A percentile compares a stretch with the other conserved stretches of the same genome.
Conservation (phyloP, 2,113 vertebrate genomes). For the Hypomesus transpacificus region DNA sequence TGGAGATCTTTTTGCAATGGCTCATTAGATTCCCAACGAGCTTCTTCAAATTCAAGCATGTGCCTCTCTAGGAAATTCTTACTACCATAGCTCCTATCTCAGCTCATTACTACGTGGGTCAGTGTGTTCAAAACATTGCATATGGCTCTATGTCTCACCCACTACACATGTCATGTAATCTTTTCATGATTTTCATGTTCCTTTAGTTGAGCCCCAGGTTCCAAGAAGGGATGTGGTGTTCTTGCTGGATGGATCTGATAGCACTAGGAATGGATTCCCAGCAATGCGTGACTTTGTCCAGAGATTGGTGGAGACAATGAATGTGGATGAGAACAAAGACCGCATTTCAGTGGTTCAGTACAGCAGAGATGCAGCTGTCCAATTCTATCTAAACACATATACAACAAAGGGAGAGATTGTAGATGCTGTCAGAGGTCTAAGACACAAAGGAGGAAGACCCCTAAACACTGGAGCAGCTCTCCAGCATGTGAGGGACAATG, state of each 20-base stretch:
- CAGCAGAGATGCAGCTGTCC: slow-evolving; percentile 27
- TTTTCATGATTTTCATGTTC: not conserved
- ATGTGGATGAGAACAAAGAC: slow-evolving; percentile 30
- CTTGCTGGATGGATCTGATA: slow-evolving; percentile 41
- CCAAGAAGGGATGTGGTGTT: slow-evolving; percentile 36
- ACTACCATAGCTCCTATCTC: not conserved
- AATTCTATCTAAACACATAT: slow-evolving; percentile 36
- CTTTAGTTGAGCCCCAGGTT: not conserved
- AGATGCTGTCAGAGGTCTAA: slow-evolving; percentile 25
- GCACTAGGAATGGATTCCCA: slow-evolving; percentile 50
- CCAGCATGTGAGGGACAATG: slow-evolving; percentile 37
- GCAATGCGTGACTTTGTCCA: slow-evolving; percentile 76
- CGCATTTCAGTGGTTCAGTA: slow-evolving; percentile 37
- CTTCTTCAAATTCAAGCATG: no score
- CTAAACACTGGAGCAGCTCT: slow-evolving; percentile 55
- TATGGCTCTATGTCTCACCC: not conserved
- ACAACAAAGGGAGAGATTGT: slow-evolving; percentile 16
- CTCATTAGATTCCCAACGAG: no score
- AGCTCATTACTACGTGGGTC: no score
- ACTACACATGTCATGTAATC: not conserved
- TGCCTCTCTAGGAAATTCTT: no score
- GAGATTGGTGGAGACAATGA: slow-evolving; percentile 29
- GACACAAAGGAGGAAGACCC: slow-evolving; percentile 49
- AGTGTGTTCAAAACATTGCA: not conserved
- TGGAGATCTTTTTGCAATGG: no score